Base-by-base conservation (phyloP, 1,140 invertebrate genomes). In the Latrodectus geometricus region DNA sequence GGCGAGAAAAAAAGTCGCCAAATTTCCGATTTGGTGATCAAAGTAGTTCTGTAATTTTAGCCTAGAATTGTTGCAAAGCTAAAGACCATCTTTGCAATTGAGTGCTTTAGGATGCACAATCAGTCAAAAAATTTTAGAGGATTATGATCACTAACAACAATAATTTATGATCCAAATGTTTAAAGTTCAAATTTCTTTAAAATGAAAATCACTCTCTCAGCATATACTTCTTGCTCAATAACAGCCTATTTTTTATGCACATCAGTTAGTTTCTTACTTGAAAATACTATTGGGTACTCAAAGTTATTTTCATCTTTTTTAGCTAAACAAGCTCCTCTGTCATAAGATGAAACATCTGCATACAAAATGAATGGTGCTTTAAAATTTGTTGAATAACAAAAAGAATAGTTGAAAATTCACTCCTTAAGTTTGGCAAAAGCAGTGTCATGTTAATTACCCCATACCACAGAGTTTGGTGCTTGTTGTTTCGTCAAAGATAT, bases 281-380 rank as follows among this genome's bases (percentile, higher is more conserved):
- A 88, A 78, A 89, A 90, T 0, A 88, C 89, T 12, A 90, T 87
- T 4, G 89, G 88, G 48, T 80, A 49, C 61, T 89, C 65, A 73
- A 89, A 74, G 4, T 90, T 89, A 48, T 90, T 87, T 12, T 89
- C 69, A 14, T 88, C 85, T 48, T 21, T 35, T 89, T 92, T 91
- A 23, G 90, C 90, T 21, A 93, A 69, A 9, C 91, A 89, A 9
- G 91, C 92, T 9, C 91, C 91, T 66, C 92, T 78, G 7, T 90
- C 90, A 82, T 88, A 84, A 12, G 90, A 89, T 15, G 90, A 91
- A 15, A 91, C 92, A 89, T 93, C 92, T 0, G n/a, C n/a, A n/a
- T n/a, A n/a, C n/a, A n/a, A n/a, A n/a, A n/a, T n/a, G n/a, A n/a
- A n/a, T n/a, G n/a, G n/a, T n/a, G n/a, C n/a, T 5, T 9, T 48